These are phyloP conservation scores for Perizoma flavofasciatum DNA, from an alignment of 2,888 invertebrate species.

Conservation along the genomic window DNA sequence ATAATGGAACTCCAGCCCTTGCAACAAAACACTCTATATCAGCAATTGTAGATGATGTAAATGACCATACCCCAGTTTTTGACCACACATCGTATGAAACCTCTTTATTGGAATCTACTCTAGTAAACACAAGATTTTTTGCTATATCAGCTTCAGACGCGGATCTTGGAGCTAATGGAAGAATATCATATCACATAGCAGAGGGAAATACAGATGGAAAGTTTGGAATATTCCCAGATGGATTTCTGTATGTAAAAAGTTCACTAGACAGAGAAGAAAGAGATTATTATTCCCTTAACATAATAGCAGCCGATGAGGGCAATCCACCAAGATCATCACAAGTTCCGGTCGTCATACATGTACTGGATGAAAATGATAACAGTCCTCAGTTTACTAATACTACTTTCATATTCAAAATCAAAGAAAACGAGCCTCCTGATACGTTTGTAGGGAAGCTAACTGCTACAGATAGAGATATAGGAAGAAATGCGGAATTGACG, in stretches of 20 bases:
- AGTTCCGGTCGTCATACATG: constrained; percentile 95
- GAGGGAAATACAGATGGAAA: constrained; percentile 93
- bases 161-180: constrained; percentile 92
- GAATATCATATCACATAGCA: constrained; percentile 91
- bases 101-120: constrained; percentile 94
- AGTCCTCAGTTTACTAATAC: constrained; percentile 95
- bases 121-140: constrained; percentile 95
- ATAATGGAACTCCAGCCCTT: constrained; percentile 90
- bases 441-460: constrained; percentile 96
- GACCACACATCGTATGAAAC: constrained; percentile 96
- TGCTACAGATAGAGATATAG: constrained; percentile 95
- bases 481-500: constrained; percentile 94
- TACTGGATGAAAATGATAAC: constrained; percentile 98
- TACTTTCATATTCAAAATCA: constrained; percentile 94
- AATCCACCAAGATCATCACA: constrained; percentile 90
- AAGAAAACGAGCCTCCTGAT: constrained; percentile 94
- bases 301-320: constrained; percentile 93
- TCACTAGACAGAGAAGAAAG: constrained; percentile 94
- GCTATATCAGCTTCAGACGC: constrained; percentile 95
- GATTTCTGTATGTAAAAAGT: constrained; percentile 94
- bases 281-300: constrained; percentile 95
- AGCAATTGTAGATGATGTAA: constrained; percentile 92
- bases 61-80: constrained; percentile 98
- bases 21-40: constrained; percentile 89
- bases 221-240: constrained; percentile 98